phyloP scores from a whole-genome alignment of 2,113 vertebrate genomes.

The Hypomesus transpacificus region DNA sequence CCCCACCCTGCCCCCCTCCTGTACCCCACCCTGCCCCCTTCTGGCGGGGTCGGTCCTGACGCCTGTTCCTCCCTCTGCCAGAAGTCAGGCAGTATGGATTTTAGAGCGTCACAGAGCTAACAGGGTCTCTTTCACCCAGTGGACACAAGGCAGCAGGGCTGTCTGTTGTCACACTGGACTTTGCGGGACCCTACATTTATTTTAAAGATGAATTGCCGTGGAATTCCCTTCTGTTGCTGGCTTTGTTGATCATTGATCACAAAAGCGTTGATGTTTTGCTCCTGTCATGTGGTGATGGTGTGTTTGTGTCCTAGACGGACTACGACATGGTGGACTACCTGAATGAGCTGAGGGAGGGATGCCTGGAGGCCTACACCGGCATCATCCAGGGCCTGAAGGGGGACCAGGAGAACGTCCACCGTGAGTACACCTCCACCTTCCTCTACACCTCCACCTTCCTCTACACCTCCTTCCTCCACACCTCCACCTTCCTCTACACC shows the following conservation, averaged over 20 bases:
- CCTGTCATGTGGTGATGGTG: not conserved
- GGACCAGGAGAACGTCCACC: constrained; percentile 98
- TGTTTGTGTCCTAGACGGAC: constrained; percentile 78
- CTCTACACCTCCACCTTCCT: not conserved
- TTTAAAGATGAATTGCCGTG: not conserved
- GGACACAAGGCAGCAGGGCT: not conserved
- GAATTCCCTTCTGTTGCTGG: not conserved
- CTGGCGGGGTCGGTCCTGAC: constrained; percentile 2
- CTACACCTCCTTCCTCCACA: not conserved
- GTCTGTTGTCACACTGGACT: not conserved
- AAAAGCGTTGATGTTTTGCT: constrained; percentile 6
- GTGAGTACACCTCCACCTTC: constrained; percentile 73
- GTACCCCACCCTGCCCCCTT: not conserved
- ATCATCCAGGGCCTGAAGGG: constrained; percentile 98
- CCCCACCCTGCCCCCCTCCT: not conserved
- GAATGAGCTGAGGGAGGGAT: constrained; percentile 94
- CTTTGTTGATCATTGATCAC: not conserved
- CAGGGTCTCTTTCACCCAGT: constrained; percentile 22
- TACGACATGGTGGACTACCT: constrained; percentile 99
- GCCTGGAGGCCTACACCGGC: constrained; percentile 95
- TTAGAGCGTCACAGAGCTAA: constrained; percentile 27
- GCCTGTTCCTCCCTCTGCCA: constrained; percentile 31
- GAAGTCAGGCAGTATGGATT: constrained; percentile 24
- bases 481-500: not conserved
- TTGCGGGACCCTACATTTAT: constrained; percentile 21